These are phyloP conservation scores for Palythoa caribaeorum DNA, from an alignment of 92 coral and sea anemone genomes.

Conservation along the genomic window DNA sequence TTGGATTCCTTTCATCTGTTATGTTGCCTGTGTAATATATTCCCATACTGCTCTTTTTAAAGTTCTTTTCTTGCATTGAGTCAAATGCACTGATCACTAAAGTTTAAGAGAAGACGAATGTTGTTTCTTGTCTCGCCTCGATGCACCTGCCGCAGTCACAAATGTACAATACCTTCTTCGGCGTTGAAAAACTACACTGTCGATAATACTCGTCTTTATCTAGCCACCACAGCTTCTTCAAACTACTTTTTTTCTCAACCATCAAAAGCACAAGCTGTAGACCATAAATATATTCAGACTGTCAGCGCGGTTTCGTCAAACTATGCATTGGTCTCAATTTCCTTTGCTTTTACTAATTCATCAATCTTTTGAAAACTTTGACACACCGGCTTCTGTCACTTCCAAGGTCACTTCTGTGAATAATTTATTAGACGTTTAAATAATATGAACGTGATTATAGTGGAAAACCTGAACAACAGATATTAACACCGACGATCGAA, in stretches of 20 bases:
- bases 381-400: slow-evolving; percentile 17
- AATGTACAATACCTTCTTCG: background rate
- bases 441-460: background rate
- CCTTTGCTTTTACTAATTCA: background rate
- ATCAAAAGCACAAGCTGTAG: background rate
- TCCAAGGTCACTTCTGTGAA: background rate
- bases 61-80: background rate
- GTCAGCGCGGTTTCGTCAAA: background rate
- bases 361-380: background rate
- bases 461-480: background rate
- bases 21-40: background rate
- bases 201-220: background rate
- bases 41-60: background rate
- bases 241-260: background rate
- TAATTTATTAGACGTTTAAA: background rate
- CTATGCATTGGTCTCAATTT: background rate
- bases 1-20: background rate
- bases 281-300: background rate
- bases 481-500: background rate
- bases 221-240: background rate
- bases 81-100: background rate
- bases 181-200: background rate
- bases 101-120: background rate
- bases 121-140: background rate
- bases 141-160: slow-evolving; percentile 10